A percentile compares a stretch with the other conserved stretches of the same genome.
Conservation (phyloP, 2,797 vertebrate species). For the Mionectes olivaceus region DNA sequence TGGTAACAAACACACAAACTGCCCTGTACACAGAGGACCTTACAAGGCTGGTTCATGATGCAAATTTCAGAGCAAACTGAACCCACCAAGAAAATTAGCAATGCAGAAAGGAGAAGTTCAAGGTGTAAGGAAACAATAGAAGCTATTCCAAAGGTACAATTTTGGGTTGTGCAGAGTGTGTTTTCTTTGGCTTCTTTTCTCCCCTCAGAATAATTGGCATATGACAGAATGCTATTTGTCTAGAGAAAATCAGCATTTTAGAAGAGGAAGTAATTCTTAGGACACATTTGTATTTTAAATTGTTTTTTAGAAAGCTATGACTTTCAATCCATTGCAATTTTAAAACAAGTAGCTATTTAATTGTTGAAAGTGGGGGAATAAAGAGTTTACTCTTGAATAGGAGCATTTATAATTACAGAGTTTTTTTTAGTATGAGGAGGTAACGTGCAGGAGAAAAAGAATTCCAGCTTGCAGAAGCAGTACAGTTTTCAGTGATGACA, state of each 20-base stretch:
- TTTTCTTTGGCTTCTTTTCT: neutral
- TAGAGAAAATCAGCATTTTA: conserved; percentile 9
- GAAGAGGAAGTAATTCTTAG: neutral
- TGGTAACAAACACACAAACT: conserved; percentile 41
- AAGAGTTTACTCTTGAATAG: neutral
- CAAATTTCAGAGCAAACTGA: conserved; percentile 70
- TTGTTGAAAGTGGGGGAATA: neutral
- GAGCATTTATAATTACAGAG: neutral
- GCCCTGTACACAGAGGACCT: conserved; percentile 36
- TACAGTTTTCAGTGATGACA: neutral
- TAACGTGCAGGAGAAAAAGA: neutral
- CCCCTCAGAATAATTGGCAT: conserved; percentile 39
- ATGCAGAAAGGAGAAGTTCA: conserved; percentile 73
- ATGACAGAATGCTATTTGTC: conserved; percentile 27
- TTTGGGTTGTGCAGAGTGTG: neutral
- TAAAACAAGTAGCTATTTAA: neutral
- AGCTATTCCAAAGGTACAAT: conserved; percentile 55
- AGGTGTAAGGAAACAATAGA: conserved; percentile 55
- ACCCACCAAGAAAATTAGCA: conserved; percentile 74
- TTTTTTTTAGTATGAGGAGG: neutral
- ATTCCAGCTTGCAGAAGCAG: neutral
- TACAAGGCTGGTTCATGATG: conserved; percentile 60
- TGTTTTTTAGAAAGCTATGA: neutral
- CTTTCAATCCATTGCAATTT: neutral
- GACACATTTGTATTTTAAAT: neutral